Conservation (phyloP, 2,888 invertebrate species). For the Tetheella fluctuosa region DNA sequence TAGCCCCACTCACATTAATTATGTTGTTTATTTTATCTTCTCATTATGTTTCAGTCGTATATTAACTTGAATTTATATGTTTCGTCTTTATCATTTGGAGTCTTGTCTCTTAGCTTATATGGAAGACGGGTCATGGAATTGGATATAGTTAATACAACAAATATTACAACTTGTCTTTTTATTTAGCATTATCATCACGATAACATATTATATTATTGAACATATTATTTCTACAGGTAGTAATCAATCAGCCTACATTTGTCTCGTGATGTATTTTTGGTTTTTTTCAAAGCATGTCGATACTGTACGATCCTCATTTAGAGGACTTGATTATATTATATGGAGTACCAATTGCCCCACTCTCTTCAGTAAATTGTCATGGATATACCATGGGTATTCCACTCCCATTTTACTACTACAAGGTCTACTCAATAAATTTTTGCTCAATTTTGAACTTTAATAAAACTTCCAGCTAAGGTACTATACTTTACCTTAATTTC, state of each 20-base stretch:
- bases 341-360: no score
- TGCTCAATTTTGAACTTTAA: background rate
- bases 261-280: background rate
- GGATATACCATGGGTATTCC: no score
- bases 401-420: no score
- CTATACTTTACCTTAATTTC: background rate
- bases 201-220: background rate
- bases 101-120: background rate
- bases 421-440: no score
- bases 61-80: conserved; percentile 6
- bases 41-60: conserved; percentile 29
- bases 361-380: no score
- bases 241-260: background rate
- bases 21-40: conserved; percentile 33
- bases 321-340: no score
- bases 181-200: background rate
- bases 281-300: background rate
- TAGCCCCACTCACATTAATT: conserved; percentile 32
- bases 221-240: background rate
- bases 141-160: background rate
- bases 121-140: background rate
- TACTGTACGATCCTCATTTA: no score
- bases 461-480: background rate
- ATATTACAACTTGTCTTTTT: background rate
- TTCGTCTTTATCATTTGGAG: background rate